Evolutionary conservation across 1,140 invertebrate genomes (phyloP).

Genomic region (Bactericera cockerelli): DNA sequence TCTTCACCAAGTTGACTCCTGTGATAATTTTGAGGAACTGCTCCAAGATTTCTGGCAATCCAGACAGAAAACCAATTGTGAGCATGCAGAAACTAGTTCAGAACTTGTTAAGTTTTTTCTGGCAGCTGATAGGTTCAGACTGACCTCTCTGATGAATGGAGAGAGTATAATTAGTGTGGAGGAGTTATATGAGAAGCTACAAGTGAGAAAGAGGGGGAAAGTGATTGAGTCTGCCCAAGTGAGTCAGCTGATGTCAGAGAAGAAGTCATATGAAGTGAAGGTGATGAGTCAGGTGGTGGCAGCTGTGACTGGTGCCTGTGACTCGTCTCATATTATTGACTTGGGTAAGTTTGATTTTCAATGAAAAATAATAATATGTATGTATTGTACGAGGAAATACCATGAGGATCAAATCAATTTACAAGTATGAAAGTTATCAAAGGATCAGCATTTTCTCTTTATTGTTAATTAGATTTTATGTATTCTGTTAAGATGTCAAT

Average conservation of each 20-base stretch:
- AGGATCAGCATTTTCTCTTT: no score
- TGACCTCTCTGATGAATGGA: conserved; percentile 1
- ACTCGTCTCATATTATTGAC: conserved; percentile 46
- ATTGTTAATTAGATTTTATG: no score
- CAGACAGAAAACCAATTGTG: background rate
- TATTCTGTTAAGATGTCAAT: no score
- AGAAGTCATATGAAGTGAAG: conserved; percentile 71
- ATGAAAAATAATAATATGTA: no score
- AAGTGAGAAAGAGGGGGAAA: conserved; percentile 30
- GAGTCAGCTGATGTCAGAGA: conserved; percentile 35
- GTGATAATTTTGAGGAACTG: background rate
- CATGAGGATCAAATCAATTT: no score
- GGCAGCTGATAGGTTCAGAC: conserved; percentile 2
- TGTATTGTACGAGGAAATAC: no score
- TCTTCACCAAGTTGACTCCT: conserved; percentile 28
- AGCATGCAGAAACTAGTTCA: background rate
- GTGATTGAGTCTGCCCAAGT: conserved; percentile 28
- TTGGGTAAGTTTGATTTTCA: conserved; percentile 39
- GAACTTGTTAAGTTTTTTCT: conserved; percentile 5
- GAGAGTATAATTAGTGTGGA: conserved; percentile 17
- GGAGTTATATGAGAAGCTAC: conserved; percentile 25
- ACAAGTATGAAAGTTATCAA: no score
- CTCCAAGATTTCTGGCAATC: conserved; percentile 8
- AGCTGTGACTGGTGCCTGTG: conserved; percentile 24
- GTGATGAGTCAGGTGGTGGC: conserved; percentile 37